Base-by-base conservation (phyloP, 2,113 vertebrate species). In the Arvicanthis niloticus region DNA sequence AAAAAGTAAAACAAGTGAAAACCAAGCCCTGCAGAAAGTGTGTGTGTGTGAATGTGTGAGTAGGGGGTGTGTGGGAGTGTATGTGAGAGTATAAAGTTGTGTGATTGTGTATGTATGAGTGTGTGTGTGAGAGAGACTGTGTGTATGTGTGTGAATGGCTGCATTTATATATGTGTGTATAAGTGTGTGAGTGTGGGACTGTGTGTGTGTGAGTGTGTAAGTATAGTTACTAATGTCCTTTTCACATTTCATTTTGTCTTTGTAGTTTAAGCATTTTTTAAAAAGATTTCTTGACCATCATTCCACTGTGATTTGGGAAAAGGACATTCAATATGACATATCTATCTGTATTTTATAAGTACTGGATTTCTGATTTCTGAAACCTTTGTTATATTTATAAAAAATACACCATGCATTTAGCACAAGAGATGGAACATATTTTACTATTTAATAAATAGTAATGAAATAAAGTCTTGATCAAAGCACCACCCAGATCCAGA, bases 381-480 rank as follows among this genome's bases (percentile, higher is more conserved):
- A 87, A 76, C 81, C 34, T 85, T 94, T 85, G 80, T 58, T 93
- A 51, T 56, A 88, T 75, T 93, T 97, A 86, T 96, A 58, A 51
- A 93, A 95, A 96, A 94, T 62, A 88, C 17, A 88, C 21, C 76
- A 95, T 37, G 60, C 24, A 81, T 95, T 92, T 78, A 72, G 40
- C 48, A 93, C 77, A 90, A 31, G 45, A 42, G 21, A 51, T 78
- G 78, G 65, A 84, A 91, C 84, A 37, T 45, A 91, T 76, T 89
- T 96, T 93, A 95, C 42, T 76, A 91, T 80, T 91, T 80, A 94
- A 76, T 91, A 68, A 91, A 89, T 88, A 90, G 87, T 45, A n/a
- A 89, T 24, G 62, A 78, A 82, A 86, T 37, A 95, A 89, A 78
- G 37, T 40, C 51, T 77, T 81, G 15, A 4, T 62, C 70, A 84